Percentiles rank a stretch among this genome's conserved stretches.
Evolutionary conservation across 2,888 invertebrate species (phyloP).

Genomic region (Eilema caniola): DNA sequence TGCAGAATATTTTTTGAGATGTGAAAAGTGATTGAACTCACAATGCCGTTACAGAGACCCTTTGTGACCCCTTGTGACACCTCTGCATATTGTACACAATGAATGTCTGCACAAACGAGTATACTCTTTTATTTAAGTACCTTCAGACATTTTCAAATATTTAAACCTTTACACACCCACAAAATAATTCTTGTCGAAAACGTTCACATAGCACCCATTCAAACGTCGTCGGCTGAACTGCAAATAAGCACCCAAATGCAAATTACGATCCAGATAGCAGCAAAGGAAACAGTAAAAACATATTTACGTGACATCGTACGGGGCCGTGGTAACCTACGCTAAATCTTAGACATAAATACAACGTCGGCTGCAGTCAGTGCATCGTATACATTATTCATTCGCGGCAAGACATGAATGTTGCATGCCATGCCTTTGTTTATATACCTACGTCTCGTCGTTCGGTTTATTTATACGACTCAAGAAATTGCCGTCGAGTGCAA

Average conservation of each 20-base stretch:
- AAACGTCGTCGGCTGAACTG: too few relatives aligned
- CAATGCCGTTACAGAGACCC: too few relatives aligned
- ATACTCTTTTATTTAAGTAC: too few relatives aligned
- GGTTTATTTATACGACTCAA: constrained; percentile 21
- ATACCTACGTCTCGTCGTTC: constrained; percentile 17
- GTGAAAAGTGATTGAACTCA: too few relatives aligned
- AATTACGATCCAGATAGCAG: constrained; percentile 33
- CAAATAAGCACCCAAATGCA: constrained; percentile 32
- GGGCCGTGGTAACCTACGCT: constrained; percentile 7
- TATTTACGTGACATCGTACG: constrained; percentile 39
- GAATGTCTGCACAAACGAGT: too few relatives aligned
- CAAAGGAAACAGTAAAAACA: constrained; percentile 42
- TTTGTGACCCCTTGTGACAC: too few relatives aligned
- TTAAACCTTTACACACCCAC: too few relatives aligned
- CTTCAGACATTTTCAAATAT: too few relatives aligned
- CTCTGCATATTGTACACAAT: too few relatives aligned
- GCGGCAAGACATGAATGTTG: constrained; percentile 58
- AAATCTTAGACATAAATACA: constrained; percentile 25
- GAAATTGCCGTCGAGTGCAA: constrained; percentile 11
- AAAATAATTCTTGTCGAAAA: too few relatives aligned
- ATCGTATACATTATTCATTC: constrained; percentile 60
- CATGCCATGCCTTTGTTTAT: constrained; percentile 61
- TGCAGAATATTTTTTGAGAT: too few relatives aligned
- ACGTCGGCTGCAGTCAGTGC: constrained; percentile 37
- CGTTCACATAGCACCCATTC: too few relatives aligned